A percentile compares a stretch with the other conserved stretches of the same genome.
phyloP scores from a whole-genome alignment of 37 sponge, comb jelly and placozoan genomes.

The Mnemiopsis leidyi region DNA sequence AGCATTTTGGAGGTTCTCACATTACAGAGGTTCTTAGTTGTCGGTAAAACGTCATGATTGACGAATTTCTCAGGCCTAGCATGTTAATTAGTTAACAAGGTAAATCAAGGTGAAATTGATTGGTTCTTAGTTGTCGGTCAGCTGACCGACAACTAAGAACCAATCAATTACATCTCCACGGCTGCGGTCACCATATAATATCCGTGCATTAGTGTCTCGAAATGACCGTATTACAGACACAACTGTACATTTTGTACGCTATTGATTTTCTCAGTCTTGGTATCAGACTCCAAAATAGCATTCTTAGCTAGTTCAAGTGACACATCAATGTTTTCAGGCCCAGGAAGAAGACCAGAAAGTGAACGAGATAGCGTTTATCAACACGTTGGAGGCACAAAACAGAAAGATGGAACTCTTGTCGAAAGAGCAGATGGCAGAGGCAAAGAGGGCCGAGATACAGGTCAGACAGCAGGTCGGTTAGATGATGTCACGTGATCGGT shows the following conservation, averaged over 20 bases:
- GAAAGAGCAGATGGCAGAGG: slow-evolving; percentile 70
- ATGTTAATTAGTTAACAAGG: too few relatives aligned
- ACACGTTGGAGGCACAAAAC: slow-evolving; percentile 91
- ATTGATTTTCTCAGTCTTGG: neutral
- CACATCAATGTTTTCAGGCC: neutral
- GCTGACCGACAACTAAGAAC: too few relatives aligned
- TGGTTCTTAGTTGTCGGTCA: too few relatives aligned
- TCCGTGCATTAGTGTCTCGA: too few relatives aligned
- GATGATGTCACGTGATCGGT: neutral
- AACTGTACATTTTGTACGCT: neutral
- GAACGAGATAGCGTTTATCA: slow-evolving; percentile 93
- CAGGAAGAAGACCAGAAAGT: slow-evolving; percentile 71
- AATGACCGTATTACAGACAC: too few relatives aligned
- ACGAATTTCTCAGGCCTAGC: too few relatives aligned
- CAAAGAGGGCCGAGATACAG: slow-evolving; percentile 39
- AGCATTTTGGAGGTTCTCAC: too few relatives aligned
- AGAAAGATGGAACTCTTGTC: slow-evolving; percentile 82
- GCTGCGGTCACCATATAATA: too few relatives aligned
- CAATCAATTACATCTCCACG: too few relatives aligned
- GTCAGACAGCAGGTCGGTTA: slow-evolving; percentile 48
- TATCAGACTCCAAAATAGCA: neutral
- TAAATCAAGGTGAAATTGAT: too few relatives aligned
- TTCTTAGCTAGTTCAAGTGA: neutral
- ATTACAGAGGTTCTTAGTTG: too few relatives aligned
- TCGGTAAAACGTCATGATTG: too few relatives aligned